phyloP scores from a whole-genome alignment of 2,888 invertebrate genomes.

The Aspidiotus rigidus region DNA sequence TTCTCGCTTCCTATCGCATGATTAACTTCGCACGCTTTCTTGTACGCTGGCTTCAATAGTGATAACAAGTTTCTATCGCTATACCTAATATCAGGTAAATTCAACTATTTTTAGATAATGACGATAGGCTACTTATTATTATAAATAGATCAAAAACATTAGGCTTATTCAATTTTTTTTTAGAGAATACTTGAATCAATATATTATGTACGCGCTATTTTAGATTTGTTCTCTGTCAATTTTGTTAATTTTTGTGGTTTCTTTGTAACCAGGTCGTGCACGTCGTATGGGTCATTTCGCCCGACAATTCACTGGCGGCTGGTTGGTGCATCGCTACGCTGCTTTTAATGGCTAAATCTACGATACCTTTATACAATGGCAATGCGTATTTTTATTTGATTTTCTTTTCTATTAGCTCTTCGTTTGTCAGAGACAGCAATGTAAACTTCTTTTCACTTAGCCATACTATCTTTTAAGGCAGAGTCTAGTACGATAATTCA shows the following conservation, averaged over 20 bases:
- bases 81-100: no score
- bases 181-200: constrained; percentile 6
- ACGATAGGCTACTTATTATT: no score
- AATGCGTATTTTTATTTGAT: background rate
- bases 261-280: constrained; percentile 53
- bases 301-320: constrained; percentile 73
- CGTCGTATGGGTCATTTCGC: constrained; percentile 70
- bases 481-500: background rate
- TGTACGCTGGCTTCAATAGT: no score
- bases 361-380: background rate
- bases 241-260: constrained; percentile 32
- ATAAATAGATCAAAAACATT: background rate
- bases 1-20: no score
- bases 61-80: no score
- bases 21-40: no score
- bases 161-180: background rate
- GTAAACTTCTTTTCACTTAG: constrained; percentile 1
- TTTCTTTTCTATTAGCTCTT: no score
- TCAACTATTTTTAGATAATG: no score
- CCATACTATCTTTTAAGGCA: constrained; percentile 6
- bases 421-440: background rate
- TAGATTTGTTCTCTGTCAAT: constrained; percentile 15
- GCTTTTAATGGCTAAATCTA: background rate
- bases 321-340: constrained; percentile 39
- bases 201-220: constrained; percentile 5